Evolutionary conservation across 2,888 invertebrate species (phyloP), one percentile per base, ranked within the genome.

Genomic region (Hemaris fuciformis): DNA sequence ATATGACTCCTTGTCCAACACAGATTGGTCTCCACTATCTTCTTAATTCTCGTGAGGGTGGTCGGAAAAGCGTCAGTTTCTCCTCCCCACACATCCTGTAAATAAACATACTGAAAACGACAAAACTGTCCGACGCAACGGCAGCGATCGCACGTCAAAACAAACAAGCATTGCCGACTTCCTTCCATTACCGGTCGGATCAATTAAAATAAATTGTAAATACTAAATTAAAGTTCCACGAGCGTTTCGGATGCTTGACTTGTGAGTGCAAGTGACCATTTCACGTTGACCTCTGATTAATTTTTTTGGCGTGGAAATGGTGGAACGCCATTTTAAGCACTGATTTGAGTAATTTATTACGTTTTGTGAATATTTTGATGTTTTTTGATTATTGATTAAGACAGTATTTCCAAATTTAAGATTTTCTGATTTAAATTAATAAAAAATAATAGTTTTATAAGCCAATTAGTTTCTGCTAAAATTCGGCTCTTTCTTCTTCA

Each of bases 181-280:
- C 53, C 53, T 53, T 53, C 53, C 53, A 53, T 53, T 53, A 53
- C 53, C 18, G 53, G 8, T 18, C 8, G 53, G 10, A 27, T 18
- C 31, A 53, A 53, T 53, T 53, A 53, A 53, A 53, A 53, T 53
- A 53, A 53, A 53, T 53, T 53, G 18, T 31, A 18, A 53, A 48
- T 48, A 48, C 48, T 48, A 27, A 48, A 53, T 53, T 53, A 53
- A 53, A 53, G 53, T 53, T 53, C 53, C 53, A 27, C 53, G 53
- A 27, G 53, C 10, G 53, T 18, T 53, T 53, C 27, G 53, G 53
- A 53, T 53, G 53, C 74, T 75, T 62, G 66, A 4, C 3, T 20
- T 23, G n/a, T 23, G 45, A 45, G 45, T 45, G 22, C 13, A 7
- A 20, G 18, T 4, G 53, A 10, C 53, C 31, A 31, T 53, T 53